These are phyloP conservation scores for Kryptolebias marmoratus DNA, from an alignment of 2,113 vertebrate genomes.

Conservation along the genomic window DNA sequence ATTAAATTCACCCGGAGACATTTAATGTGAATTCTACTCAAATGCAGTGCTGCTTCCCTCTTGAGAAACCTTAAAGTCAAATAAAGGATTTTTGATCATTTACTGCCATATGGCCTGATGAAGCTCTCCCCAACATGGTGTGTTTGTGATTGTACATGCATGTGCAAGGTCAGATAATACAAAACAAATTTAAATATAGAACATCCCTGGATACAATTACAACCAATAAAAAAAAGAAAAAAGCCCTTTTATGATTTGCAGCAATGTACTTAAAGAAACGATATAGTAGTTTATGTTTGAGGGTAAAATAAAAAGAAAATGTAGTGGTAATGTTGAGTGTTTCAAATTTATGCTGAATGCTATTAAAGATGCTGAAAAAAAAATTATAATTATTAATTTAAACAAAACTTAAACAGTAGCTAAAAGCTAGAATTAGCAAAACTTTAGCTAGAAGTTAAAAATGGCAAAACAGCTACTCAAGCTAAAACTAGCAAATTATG, in stretches of 20 bases:
- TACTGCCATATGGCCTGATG: conserved; percentile 57
- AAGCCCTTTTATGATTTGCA: background rate
- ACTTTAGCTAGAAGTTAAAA: too few species aligned
- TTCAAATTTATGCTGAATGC: too few species aligned
- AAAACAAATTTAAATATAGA: conserved; percentile 34
- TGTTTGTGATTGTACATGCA: background rate
- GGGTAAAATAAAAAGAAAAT: too few species aligned
- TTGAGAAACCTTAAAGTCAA: conserved; percentile 75
- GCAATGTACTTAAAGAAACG: too few species aligned
- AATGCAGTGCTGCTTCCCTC: conserved; percentile 50
- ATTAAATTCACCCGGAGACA: conserved; percentile 73
- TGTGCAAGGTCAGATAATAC: conserved; percentile 62
- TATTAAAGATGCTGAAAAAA: too few species aligned
- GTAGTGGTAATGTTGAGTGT: too few species aligned
- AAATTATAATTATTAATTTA: too few species aligned
- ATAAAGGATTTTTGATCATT: conserved; percentile 70
- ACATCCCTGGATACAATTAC: conserved; percentile 26
- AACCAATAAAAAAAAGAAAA: conserved; percentile 3
- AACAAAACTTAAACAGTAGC: too few species aligned
- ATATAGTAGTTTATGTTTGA: too few species aligned
- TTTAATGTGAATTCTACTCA: conserved; percentile 67
- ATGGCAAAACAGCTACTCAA: too few species aligned
- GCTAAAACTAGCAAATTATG: too few species aligned
- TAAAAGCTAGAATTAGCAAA: too few species aligned
- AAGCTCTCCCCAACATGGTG: conserved; percentile 27